Percentiles rank a stretch among this genome's conserved stretches.
Conservation (phyloP, 2,888 invertebrate species). For the Stictocephala bisonia region DNA sequence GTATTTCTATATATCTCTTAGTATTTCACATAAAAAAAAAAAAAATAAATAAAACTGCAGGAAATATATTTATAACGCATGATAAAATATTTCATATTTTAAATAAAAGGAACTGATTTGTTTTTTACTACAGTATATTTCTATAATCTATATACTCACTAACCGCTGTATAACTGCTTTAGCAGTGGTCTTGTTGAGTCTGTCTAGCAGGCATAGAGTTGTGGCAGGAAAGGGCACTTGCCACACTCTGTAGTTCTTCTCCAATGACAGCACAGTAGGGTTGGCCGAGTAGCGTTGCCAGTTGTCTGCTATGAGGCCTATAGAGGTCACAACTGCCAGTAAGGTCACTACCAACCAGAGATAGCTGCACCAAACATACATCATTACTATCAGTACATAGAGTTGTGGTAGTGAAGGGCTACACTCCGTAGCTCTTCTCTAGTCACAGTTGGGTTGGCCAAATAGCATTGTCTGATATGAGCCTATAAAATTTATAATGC, state of each 20-base stretch:
- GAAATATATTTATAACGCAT: no score
- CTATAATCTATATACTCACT: no score
- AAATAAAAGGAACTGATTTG: no score
- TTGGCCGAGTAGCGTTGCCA: constrained; percentile 70
- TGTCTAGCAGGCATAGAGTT: constrained; percentile 67
- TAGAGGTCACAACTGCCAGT: constrained; percentile 53
- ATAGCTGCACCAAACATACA: constrained; percentile 48
- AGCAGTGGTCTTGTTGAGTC: constrained; percentile 62
- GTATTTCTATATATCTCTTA: no score
- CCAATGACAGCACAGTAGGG: constrained; percentile 73
- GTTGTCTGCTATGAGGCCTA: constrained; percentile 67
- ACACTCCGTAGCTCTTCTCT: no score
- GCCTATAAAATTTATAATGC: neutral
- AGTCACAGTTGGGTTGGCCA: neutral
- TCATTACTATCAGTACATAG: neutral
- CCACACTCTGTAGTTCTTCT: constrained; percentile 74
- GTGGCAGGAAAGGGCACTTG: constrained; percentile 70
- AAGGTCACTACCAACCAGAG: constrained; percentile 55
- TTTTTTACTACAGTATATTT: no score
- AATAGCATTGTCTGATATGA: neutral
- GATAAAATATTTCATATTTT: no score
- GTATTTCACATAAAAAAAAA: no score
- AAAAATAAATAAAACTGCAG: no score
- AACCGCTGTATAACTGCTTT: constrained; percentile 63
- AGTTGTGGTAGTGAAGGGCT: neutral